Conservation (phyloP, 2,113 vertebrate species). For the Ovis canadensis region DNA sequence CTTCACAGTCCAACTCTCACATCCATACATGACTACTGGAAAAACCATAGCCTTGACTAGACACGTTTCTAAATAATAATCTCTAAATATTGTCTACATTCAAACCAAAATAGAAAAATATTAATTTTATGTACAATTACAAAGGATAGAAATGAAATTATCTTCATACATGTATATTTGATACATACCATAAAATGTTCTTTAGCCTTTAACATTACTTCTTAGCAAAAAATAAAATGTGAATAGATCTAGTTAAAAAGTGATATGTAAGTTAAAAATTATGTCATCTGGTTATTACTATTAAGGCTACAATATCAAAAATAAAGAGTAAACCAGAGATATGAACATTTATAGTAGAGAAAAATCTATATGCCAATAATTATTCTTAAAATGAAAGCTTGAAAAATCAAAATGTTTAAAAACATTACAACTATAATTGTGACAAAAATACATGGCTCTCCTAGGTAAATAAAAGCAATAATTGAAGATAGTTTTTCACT, state of each 20-base stretch:
- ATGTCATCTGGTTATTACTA: neutral
- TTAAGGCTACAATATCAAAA: neutral
- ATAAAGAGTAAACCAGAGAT: neutral
- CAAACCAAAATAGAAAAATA: neutral
- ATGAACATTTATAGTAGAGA: neutral
- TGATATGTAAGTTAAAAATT: neutral
- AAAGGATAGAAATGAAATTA: neutral
- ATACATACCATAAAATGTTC: neutral
- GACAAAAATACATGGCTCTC: neutral
- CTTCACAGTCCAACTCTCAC: too few species aligned
- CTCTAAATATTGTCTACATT: neutral
- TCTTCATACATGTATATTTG: neutral
- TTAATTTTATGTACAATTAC: neutral
- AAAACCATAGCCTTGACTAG: too few species aligned
- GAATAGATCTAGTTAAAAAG: neutral
- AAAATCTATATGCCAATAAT: neutral
- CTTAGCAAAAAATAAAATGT: neutral
- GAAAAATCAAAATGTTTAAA: neutral
- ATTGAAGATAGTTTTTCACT: neutral
- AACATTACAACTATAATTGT: neutral
- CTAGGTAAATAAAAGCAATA: neutral
- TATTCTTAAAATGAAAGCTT: neutral
- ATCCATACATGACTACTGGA: too few species aligned
- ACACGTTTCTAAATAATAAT: neutral
- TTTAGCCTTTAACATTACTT: neutral